Conservation (phyloP, 1,140 invertebrate genomes). For the Drosophila ironensis region DNA sequence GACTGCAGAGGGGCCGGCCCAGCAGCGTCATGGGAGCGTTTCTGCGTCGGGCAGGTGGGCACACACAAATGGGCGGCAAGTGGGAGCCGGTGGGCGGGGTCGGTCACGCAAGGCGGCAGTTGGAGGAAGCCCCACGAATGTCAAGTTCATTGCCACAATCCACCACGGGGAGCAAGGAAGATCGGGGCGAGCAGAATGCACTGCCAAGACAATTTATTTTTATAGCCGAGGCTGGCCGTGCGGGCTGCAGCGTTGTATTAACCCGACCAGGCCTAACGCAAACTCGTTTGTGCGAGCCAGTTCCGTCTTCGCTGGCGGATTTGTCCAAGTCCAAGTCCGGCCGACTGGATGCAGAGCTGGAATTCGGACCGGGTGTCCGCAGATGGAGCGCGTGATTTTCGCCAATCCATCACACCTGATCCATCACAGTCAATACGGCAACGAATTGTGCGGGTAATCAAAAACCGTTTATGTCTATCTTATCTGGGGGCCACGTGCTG, state of each 20-base stretch:
- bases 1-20: too few relatives aligned
- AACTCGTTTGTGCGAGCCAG: conserved; percentile 15
- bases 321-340: conserved; percentile 10
- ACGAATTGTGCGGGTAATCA: too few relatives aligned
- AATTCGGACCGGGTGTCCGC: conserved; percentile 12
- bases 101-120: conserved; percentile 42
- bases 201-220: conserved; percentile 19
- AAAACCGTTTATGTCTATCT: conserved; percentile 14
- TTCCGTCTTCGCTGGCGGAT: conserved; percentile 8
- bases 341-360: background rate
- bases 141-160: conserved; percentile 79
- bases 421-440: conserved; percentile 14
- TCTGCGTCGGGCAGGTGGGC: too few relatives aligned
- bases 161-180: background rate
- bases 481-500: conserved; percentile 20
- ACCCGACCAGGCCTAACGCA: background rate
- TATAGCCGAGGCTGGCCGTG: conserved; percentile 17
- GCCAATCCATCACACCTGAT: background rate
- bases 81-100: conserved; percentile 1
- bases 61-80: too few relatives aligned
- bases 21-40: too few relatives aligned
- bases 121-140: conserved; percentile 74
- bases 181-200: conserved; percentile 2
- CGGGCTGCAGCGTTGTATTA: conserved; percentile 27
- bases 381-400: conserved; percentile 35